Conservation (phyloP, 2,888 invertebrate species). For the Gryllus longicercus region DNA sequence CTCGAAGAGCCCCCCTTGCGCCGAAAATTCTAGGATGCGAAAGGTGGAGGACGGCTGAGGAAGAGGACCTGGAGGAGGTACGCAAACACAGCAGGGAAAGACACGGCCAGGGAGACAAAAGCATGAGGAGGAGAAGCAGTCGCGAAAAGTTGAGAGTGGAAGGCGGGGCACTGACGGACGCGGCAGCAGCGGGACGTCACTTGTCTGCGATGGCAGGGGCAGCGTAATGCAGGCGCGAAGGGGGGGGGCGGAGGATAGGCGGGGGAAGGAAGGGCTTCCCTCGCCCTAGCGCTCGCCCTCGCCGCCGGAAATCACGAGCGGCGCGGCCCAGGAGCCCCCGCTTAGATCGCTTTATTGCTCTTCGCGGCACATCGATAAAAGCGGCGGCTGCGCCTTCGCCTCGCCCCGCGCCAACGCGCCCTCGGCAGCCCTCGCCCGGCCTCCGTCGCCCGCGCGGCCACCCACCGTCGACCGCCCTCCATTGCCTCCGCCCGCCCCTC, state of each 20-base stretch:
- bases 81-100: no score
- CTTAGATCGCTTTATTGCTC: slow-evolving; percentile 30
- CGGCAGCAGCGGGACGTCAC: not conserved
- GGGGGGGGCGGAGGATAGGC: no score
- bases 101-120: no score
- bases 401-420: not conserved
- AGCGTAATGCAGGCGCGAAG: not conserved
- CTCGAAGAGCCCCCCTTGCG: no score
- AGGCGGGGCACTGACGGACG: not conserved
- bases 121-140: not conserved
- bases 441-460: no score
- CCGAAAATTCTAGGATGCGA: no score
- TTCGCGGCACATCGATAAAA: slow-evolving; percentile 25
- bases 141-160: not conserved
- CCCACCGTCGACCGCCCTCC: no score
- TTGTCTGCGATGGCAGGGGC: not conserved
- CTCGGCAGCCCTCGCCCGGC: not conserved
- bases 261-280: no score
- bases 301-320: not conserved
- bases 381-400: not conserved
- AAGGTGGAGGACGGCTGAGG: no score
- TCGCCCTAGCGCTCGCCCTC: not conserved
- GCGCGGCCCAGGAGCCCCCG: slow-evolving; percentile 17
- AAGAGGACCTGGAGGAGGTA: no score
- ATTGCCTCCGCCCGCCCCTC: no score